Percentiles rank a stretch among this genome's conserved stretches.
Conservation (phyloP, 2,888 invertebrate species). For the Desoria tigrina region DNA sequence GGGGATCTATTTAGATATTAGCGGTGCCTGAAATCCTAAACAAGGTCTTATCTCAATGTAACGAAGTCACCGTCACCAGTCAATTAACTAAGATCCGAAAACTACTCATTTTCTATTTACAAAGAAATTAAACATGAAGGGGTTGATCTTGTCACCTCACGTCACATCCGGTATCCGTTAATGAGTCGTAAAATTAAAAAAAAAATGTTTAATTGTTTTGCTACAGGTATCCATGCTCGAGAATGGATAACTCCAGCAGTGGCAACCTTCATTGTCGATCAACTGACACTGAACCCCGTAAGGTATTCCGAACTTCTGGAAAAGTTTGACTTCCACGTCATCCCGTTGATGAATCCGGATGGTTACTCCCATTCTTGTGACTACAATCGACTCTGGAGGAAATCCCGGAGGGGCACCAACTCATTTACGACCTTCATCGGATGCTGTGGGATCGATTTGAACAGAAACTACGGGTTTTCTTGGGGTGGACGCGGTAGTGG, state of each 20-base stretch:
- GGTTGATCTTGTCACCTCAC: too few species aligned
- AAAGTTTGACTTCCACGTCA: constrained; percentile 71
- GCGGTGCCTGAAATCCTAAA: too few species aligned
- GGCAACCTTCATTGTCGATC: constrained; percentile 70
- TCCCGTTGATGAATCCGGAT: constrained; percentile 77
- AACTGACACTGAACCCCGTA: constrained; percentile 61
- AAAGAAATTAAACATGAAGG: too few species aligned
- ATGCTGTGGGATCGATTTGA: constrained; percentile 1
- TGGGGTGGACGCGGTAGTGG: constrained; percentile 70
- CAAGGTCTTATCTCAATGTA: too few species aligned
- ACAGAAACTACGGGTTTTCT: constrained; percentile 71
- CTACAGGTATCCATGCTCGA: constrained; percentile 64
- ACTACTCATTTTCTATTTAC: too few species aligned
- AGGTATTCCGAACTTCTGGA: constrained; percentile 62
- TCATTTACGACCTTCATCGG: not conserved
- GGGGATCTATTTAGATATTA: too few species aligned
- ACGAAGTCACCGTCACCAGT: too few species aligned
- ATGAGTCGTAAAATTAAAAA: not conserved
- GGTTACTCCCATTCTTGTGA: constrained; percentile 61
- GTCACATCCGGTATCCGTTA: too few species aligned
- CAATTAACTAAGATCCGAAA: too few species aligned
- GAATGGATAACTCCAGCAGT: constrained; percentile 81
- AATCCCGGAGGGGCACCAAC: constrained; percentile 60
- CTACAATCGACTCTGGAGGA: constrained; percentile 55
- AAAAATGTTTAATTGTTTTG: constrained; percentile 24